Percentiles rank a stretch among this genome's conserved stretches.
These are phyloP conservation scores for Cranoglanis bouderius DNA, from an alignment of 2,113 vertebrate species.

Conservation along the genomic window DNA sequence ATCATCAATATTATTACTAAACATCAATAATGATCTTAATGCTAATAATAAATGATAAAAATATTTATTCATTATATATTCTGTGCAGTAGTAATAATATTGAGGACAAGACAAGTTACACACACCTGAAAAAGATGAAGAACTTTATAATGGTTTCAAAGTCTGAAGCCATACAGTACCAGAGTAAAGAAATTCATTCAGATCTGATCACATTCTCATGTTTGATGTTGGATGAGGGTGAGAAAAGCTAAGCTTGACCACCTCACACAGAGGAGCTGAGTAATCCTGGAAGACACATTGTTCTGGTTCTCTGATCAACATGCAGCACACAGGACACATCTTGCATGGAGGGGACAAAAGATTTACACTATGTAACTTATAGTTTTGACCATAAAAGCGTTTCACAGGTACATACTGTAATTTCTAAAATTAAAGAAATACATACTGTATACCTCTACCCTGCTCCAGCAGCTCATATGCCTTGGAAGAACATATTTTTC, in stretches of 20 bases:
- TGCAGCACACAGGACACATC: not conserved
- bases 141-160: not conserved
- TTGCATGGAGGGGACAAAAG: not conserved
- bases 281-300: not conserved
- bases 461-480: not conserved
- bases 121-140: not conserved
- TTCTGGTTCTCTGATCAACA: conserved; percentile 14
- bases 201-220: not conserved
- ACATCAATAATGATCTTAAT: not conserved
- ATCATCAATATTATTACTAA: not conserved
- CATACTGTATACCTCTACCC: not conserved
- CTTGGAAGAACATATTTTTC: not conserved
- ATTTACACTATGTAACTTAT: not conserved
- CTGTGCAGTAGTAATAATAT: not conserved
- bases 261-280: not conserved
- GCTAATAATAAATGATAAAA: not conserved
- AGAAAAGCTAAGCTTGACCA: not conserved
- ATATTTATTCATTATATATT: not conserved
- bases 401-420: not conserved
- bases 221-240: not conserved
- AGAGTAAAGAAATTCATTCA: not conserved
- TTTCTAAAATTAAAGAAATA: not conserved
- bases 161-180: not conserved
- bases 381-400: not conserved
- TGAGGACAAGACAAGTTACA: not conserved